Conservation (phyloP, 2,888 invertebrate species). For the Hypolimnas misippus region DNA sequence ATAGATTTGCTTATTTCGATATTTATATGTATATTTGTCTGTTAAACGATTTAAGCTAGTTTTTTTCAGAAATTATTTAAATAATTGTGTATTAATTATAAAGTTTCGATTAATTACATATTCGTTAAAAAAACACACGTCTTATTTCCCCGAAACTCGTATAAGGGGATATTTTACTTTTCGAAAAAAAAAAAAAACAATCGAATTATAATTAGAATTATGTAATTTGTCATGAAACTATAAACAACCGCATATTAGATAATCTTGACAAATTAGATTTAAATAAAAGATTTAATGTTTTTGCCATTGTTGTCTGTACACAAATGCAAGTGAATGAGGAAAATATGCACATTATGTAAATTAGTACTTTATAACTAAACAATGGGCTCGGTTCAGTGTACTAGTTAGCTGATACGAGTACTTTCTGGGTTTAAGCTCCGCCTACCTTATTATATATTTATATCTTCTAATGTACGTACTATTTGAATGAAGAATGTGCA, state of each 20-base stretch:
- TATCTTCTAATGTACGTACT: neutral
- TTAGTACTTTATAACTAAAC: conserved; percentile 27
- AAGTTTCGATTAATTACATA: no score
- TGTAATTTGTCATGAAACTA: no score
- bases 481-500: neutral
- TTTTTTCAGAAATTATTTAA: no score
- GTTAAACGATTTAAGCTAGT: no score
- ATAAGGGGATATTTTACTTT: no score
- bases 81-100: no score
- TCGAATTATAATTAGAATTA: no score
- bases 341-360: conserved; percentile 37
- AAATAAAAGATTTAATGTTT: conserved; percentile 1
- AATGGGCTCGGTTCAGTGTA: conserved; percentile 29
- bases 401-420: conserved; percentile 11
- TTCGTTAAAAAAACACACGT: no score
- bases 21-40: no score
- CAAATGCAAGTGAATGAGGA: conserved; percentile 18
- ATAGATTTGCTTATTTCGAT: no score
- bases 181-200: no score
- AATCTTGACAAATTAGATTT: neutral
- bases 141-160: no score
- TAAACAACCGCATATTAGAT: neutral
- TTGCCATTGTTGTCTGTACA: neutral
- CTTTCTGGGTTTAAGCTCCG: conserved; percentile 11
- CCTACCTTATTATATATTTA: conserved; percentile 13